A percentile compares a stretch with the other conserved stretches of the same genome.
Conservation (phyloP, 1,140 invertebrate species). For the Chionoecetes opilio region DNA sequence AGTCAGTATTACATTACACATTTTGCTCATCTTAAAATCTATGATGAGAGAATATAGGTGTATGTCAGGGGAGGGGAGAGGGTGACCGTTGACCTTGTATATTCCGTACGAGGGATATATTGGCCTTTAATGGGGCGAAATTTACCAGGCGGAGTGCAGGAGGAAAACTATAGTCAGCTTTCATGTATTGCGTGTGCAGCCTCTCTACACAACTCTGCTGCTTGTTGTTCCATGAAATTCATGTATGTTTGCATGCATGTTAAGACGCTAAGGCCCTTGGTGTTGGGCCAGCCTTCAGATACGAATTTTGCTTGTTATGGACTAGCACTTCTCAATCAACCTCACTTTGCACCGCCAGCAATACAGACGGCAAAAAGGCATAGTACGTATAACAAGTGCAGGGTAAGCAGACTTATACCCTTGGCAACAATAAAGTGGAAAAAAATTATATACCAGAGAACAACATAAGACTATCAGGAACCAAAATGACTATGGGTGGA, state of each 20-base stretch:
- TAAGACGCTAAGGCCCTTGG: neutral
- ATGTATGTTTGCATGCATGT: slow-evolving; percentile 53
- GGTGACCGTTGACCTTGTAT: too few relatives aligned
- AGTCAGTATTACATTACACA: too few relatives aligned
- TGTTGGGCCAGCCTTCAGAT: neutral
- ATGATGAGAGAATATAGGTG: too few relatives aligned
- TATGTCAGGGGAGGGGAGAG: too few relatives aligned
- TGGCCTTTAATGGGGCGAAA: too few relatives aligned
- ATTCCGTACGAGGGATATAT: too few relatives aligned
- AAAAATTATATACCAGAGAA: neutral
- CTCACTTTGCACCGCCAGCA: neutral
- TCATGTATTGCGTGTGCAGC: slow-evolving; percentile 34
- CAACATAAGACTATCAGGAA: neutral
- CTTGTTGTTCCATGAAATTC: slow-evolving; percentile 44
- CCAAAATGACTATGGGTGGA: neutral
- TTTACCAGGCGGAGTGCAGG: neutral
- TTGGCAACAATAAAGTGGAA: neutral
- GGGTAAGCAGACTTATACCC: neutral
- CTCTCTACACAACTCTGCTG: slow-evolving; percentile 28
- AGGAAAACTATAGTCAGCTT: neutral
- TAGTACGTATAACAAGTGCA: neutral
- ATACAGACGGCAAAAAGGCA: neutral
- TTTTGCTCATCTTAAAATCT: too few relatives aligned
- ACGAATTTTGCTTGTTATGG: neutral
- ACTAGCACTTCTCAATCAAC: neutral